phyloP scores from a whole-genome alignment of 2,888 invertebrate species.

The Deroplatys truncata region DNA sequence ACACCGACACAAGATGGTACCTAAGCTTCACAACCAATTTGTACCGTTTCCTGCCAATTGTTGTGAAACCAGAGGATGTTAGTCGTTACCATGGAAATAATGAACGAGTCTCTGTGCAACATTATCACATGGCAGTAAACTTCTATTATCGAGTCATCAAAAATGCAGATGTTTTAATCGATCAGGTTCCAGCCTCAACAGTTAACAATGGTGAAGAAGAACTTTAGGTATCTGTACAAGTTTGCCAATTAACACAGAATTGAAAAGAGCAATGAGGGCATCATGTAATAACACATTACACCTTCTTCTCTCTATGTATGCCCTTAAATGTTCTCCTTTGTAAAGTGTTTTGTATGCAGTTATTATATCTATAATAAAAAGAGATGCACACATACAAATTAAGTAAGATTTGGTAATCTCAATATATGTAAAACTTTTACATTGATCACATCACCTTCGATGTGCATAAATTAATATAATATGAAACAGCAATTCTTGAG shows the following conservation, averaged over 20 bases:
- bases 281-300: neutral
- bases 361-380: neutral
- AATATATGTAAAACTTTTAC: neutral
- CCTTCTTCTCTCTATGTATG: neutral
- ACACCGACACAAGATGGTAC: constrained; percentile 49
- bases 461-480: neutral
- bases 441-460: neutral
- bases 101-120: constrained; percentile 46
- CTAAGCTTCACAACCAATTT: constrained; percentile 42
- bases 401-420: neutral
- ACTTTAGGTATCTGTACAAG: neutral
- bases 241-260: neutral
- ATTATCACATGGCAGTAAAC: constrained; percentile 46
- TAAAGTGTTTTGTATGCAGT: neutral
- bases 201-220: constrained; percentile 27
- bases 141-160: constrained; percentile 47
- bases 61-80: constrained; percentile 38
- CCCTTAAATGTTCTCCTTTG: neutral
- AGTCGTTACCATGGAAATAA: constrained; percentile 47
- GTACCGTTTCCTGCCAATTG: constrained; percentile 46
- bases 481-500: neutral
- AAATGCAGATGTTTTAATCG: constrained; percentile 40
- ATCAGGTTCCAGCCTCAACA: constrained; percentile 28
- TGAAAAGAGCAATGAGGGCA: neutral
- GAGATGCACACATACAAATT: neutral